A percentile compares a stretch with the other conserved stretches of the same genome.
These are phyloP conservation scores for Myoxocephalus aenaeus DNA, from an alignment of 2,797 vertebrate species.

Conservation along the genomic window DNA sequence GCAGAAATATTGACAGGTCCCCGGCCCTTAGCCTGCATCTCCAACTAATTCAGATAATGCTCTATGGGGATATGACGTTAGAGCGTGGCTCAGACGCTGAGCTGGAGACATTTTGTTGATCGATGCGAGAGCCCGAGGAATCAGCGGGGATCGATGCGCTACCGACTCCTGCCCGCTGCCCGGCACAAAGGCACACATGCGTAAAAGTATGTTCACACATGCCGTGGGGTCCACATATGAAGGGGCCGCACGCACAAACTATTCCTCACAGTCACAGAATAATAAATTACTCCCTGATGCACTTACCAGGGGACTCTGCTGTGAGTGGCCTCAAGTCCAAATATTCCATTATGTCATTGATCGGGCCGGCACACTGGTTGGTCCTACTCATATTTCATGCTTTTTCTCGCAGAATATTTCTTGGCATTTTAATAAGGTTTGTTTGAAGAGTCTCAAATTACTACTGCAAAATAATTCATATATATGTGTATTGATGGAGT, in stretches of 20 bases:
- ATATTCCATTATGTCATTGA: constrained; percentile 63
- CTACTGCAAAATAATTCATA: background rate
- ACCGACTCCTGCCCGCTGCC: constrained; percentile 28
- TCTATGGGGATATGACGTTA: constrained; percentile 28
- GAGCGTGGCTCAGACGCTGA: constrained; percentile 35
- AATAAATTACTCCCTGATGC: constrained; percentile 56
- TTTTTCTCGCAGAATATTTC: background rate
- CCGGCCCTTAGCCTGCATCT: constrained; percentile 14
- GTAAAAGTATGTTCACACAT: constrained; percentile 24
- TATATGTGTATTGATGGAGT: background rate
- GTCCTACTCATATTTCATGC: constrained; percentile 4
- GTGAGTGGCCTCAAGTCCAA: constrained; percentile 48
- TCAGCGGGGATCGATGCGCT: constrained; percentile 64
- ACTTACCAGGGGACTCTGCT: constrained; percentile 37
- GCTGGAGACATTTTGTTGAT: constrained; percentile 58
- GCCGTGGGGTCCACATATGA: constrained; percentile 16
- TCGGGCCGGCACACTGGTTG: constrained; percentile 21
- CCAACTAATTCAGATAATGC: constrained; percentile 46
- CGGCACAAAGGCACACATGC: constrained; percentile 24
- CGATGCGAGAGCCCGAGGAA: constrained; percentile 53
- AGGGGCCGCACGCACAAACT: constrained; percentile 1
- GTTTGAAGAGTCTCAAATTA: background rate
- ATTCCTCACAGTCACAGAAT: constrained; percentile 26
- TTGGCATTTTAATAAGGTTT: background rate
- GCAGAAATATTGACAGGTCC: constrained; percentile 31